Base-by-base conservation (phyloP, 2,113 vertebrate species). In the Phalacrocorax aristotelis region DNA sequence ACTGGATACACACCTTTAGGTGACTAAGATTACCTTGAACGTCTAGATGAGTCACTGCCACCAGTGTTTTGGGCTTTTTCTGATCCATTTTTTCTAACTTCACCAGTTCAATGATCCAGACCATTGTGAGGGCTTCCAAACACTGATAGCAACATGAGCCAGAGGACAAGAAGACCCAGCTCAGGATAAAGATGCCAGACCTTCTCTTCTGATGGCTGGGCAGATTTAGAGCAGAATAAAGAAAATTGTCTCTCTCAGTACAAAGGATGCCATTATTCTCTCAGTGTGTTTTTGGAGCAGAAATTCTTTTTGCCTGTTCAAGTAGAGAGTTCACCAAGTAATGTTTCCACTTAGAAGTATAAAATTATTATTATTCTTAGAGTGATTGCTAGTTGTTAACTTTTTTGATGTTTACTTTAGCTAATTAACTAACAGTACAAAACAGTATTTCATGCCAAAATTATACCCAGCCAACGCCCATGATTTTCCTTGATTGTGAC, bases 221-320 rank as follows among this genome's bases (percentile, higher is more conserved):
- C 15, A 95, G 74, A 94, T 95, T 91, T 94, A 91, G 13, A 93
- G 42, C 55, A 87, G 40, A 88, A 83, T 34, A 46, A 91, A 84
- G 20, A 89, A 78, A 87, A 94, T 11, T 18, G 18, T 30, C 44
- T 75, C 65, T 91, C 57, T 22, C 65, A 44, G n/a, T 82, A 87
- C 61, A 95, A 96, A 89, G 77, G 65, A 91, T 57, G 46, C 15
- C n/a, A 38, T 87, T 85, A 78, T 85, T 88, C 62, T 71, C 44
- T 51, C 62, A 26, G 27, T 22, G 27, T 22, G 49, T 0, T 88
- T 90, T 79, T 80, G n/a, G 54, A 93, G 46, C 44, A 93, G 79
- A 87, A 83, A 72, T 58, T 14, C 15, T 57, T 42, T 82, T 55
- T 77, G 66, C 26, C 42, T 78, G 29, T 4, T 13, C 48, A 84